phyloP scores from a whole-genome alignment of 2,113 vertebrate genomes.

The Leucopsar rothschildi region DNA sequence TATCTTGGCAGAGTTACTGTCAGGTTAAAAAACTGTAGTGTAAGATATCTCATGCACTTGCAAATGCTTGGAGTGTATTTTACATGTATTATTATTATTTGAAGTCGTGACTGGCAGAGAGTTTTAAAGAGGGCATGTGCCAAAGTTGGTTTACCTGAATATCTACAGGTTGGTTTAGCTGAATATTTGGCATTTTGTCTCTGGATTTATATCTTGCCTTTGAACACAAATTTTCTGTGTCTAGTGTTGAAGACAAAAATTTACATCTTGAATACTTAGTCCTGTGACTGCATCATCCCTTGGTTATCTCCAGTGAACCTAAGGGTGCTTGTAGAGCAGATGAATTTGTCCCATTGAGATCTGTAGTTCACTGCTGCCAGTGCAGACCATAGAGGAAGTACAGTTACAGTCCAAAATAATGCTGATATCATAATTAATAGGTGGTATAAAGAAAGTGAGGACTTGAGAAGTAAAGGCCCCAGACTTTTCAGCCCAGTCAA shows the following conservation, averaged over 20 bases:
- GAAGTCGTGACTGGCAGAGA: background rate
- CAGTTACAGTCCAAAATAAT: background rate
- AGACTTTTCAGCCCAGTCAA: background rate
- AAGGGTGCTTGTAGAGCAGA: background rate
- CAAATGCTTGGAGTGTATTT: background rate
- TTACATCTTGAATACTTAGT: background rate
- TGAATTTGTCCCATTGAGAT: background rate
- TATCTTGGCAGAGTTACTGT: background rate
- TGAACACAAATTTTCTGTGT: background rate
- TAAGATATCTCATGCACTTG: background rate
- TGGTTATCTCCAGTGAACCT: background rate
- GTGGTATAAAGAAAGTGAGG: background rate
- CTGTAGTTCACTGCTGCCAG: background rate
- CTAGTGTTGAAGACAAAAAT: background rate
- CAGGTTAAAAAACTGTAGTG: background rate
- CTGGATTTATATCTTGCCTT: background rate
- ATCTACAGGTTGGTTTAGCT: background rate
- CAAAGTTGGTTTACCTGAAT: background rate
- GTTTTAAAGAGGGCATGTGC: background rate
- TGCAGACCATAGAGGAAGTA: background rate
- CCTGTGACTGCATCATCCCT: background rate
- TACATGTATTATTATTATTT: background rate
- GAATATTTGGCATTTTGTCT: background rate
- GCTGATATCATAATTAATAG: background rate
- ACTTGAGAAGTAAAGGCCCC: background rate